Conservation (phyloP, 1,140 invertebrate genomes). For the Ceratosolen solmsi region DNA sequence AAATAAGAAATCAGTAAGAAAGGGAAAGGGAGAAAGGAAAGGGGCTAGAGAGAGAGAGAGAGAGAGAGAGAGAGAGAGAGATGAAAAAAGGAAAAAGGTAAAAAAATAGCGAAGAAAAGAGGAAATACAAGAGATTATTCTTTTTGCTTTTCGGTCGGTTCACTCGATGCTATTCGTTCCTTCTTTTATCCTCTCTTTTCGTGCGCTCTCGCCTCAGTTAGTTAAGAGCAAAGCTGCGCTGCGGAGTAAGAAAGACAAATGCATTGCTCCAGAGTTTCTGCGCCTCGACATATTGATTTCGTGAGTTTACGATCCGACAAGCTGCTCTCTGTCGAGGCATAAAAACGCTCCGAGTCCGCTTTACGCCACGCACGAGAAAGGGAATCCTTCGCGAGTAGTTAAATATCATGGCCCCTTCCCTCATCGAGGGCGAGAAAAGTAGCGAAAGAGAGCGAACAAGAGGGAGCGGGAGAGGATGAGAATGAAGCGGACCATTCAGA, state of each 20-base stretch:
- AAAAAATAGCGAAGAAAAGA: neutral
- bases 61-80: neutral
- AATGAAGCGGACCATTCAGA: constrained; percentile 4
- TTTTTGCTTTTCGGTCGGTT: neutral
- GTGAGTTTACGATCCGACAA: constrained; percentile 54
- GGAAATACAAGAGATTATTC: constrained; percentile 5
- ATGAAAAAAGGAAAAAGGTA: neutral
- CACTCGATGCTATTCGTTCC: neutral
- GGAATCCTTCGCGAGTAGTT: constrained; percentile 20
- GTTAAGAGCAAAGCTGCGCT: neutral
- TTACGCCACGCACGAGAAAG: neutral
- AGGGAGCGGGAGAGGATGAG: neutral
- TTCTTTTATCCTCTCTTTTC: neutral
- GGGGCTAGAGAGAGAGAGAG: neutral
- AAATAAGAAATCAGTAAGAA: too few species aligned
- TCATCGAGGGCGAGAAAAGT: constrained; percentile 25
- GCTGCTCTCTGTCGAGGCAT: constrained; percentile 45
- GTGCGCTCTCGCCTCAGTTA: neutral
- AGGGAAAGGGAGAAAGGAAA: too few species aligned
- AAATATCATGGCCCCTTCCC: constrained; percentile 19
- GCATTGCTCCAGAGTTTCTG: constrained; percentile 29
- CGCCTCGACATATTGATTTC: constrained; percentile 53
- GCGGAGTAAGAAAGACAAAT: neutral
- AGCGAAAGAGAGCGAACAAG: neutral
- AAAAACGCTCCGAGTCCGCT: constrained; percentile 36